Evolutionary conservation across 1,140 invertebrate species (phyloP), one percentile per base, ranked within the genome.

Genomic region (Lucilia cuprina): DNA sequence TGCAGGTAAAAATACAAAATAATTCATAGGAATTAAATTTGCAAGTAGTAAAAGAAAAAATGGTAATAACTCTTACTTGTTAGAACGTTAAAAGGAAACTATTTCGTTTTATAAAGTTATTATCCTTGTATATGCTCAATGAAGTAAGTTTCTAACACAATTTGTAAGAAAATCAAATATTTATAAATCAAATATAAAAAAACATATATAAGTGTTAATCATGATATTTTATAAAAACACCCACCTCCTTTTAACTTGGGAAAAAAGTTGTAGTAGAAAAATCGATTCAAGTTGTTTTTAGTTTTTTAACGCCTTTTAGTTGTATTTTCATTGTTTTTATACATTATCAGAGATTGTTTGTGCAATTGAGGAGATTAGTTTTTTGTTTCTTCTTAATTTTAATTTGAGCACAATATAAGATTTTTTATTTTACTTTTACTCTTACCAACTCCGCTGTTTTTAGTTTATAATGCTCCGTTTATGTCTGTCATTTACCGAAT

Each of bases 1-100:
- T 82, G 88, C 88, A 65, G 88, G 88, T 85, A 89, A 85, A 86
- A 89, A 89, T n/a, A 90, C 88, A 84, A 89, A 89, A 34, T 90
- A 86, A 87, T 88, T 87, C 88, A 89, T 89, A 82, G 55, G 35
- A 83, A 14, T 83, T 82, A 12, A 60, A 60, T 47, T 34, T 55
- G 12, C 10, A 25, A 17, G 19, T 25, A 82, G 7, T 19, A 82
- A 13, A 82, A 55, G 47, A 49, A 12, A 5, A 35, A 75, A 17
- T 17, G 19, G 17, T 2, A 50, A 25, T 25, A 25, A 80, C 19
- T 80, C 77, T 80, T 80, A 80, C 77, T 80, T 80, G n/a, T 80
- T 80, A 49, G 9, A 21, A 19, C 10, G 41, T 25, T 21, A 13
- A 80, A 50, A 80, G 77, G 21, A 80, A 80, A 80, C 77, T 80